These are phyloP conservation scores for Falco naumanni DNA, from an alignment of 2,797 vertebrate genomes.

Conservation along the genomic window DNA sequence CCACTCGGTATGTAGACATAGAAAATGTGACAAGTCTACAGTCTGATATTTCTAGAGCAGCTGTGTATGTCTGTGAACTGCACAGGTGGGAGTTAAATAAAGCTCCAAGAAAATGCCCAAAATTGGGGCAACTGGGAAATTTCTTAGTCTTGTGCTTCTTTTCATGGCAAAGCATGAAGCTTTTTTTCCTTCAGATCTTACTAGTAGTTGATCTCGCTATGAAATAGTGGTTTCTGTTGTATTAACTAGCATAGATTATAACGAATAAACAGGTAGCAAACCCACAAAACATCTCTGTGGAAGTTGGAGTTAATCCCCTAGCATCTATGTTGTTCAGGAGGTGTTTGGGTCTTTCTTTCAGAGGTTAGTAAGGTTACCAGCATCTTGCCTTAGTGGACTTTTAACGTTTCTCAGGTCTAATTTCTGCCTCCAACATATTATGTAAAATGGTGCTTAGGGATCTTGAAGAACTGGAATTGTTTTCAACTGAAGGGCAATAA, in stretches of 20 bases:
- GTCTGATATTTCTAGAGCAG: not conserved
- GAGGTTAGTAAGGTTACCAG: not conserved
- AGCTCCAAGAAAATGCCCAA: not conserved
- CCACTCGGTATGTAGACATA: not conserved
- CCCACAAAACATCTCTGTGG: not conserved
- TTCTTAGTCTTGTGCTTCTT: not conserved
- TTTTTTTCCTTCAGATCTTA: not conserved
- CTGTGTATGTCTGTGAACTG: not conserved
- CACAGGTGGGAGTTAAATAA: not conserved
- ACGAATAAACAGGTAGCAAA: not conserved
- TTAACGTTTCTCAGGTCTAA: not conserved
- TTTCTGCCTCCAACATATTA: not conserved
- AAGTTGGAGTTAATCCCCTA: not conserved
- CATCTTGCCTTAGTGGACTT: not conserved
- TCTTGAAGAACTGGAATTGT: not conserved
- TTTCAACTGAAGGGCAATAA: not conserved
- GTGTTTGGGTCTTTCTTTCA: not conserved
- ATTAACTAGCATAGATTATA: not conserved
- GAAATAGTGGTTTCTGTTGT: not conserved
- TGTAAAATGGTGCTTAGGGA: not conserved
- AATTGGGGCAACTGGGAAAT: not conserved
- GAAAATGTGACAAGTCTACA: not conserved
- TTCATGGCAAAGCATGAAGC: not conserved
- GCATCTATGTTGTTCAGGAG: not conserved
- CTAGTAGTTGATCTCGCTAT: not conserved